phyloP scores from a whole-genome alignment of 1,140 invertebrate species.

The Brachionus sp. region DNA sequence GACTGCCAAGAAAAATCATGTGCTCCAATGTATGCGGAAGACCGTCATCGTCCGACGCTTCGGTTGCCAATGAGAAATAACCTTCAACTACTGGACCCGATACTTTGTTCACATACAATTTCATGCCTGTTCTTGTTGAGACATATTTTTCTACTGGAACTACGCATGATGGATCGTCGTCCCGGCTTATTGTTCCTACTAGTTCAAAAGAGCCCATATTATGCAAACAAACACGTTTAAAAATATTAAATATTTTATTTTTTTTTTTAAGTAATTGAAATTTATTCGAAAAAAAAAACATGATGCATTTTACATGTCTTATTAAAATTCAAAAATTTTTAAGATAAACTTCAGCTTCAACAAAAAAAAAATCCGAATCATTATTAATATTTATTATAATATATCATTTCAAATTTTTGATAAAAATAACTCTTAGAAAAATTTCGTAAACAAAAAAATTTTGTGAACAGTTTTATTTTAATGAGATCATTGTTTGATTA shows the following conservation, averaged over 20 bases:
- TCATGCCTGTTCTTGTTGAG: slow-evolving; percentile 73
- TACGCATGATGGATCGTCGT: slow-evolving; percentile 48
- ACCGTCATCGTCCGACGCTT: slow-evolving; percentile 84
- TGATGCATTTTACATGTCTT: not conserved
- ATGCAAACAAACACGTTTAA: not conserved
- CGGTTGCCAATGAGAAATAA: slow-evolving; percentile 77
- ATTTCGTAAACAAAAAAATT: too few species aligned
- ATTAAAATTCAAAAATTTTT: too few species aligned
- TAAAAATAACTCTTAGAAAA: too few species aligned
- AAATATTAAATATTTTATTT: not conserved
- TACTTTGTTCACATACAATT: slow-evolving; percentile 74
- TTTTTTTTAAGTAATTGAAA: not conserved
- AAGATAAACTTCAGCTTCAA: not conserved
- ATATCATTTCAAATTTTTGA: too few species aligned
- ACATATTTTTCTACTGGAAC: slow-evolving; percentile 76
- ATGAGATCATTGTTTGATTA: too few species aligned
- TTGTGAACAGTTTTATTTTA: too few species aligned
- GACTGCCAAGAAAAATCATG: slow-evolving; percentile 82
- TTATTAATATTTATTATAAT: too few species aligned
- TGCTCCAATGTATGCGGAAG: slow-evolving; percentile 87
- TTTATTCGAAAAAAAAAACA: not conserved
- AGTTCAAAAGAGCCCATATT: slow-evolving; percentile 46
- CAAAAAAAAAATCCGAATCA: too few species aligned
- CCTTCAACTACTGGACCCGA: slow-evolving; percentile 80
- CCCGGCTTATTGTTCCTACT: slow-evolving; percentile 45